Evolutionary conservation across 2,113 vertebrate species (phyloP), one percentile per base, ranked within the genome.

Genomic region (Gopherus evgoodei): DNA sequence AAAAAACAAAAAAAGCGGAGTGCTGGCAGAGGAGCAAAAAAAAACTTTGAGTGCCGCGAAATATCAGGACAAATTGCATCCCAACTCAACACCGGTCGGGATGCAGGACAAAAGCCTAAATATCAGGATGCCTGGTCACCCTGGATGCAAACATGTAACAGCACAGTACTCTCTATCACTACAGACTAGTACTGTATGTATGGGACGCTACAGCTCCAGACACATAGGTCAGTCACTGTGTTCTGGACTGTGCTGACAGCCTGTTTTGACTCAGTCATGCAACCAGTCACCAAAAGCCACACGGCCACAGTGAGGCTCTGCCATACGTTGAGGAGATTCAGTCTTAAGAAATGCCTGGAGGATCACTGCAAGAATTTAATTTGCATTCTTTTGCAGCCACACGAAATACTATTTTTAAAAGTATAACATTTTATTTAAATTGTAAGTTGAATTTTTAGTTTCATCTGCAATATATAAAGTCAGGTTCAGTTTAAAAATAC

Each of bases 351-450:
- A 95, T 42, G 21, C 72, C 35, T 72, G 56, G 11, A 93, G 65
- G 35, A 69, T 69, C 65, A 69, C 35, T n/a, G 35, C 35, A 69
- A 50, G 24, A 83, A 93, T 0, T 90, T 52, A n/a, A 83, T 79
- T 89, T 95, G 53, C 35, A 56, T 89, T 96, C 38, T 87, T 1
- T 47, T 93, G 53, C 38, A 92, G 49, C 52, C 89, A 87, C 72
- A 76, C 24, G 2, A 76, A 24, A 44, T 24, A 42, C 22, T 44
- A 44, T 44, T 44, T 42, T 76, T 21, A 11, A 76, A 44, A 25
- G 17, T n/a, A 42, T 4, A 76, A 75, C n/a, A 17, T 19, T n/a
- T n/a, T 3, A 22, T 75, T 76, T 24, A 76, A 76, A 76, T 11
- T 44, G 24, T 69, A 35, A 7, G 1, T 27, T 56, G 53, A 91